Conservation (phyloP, 2,888 invertebrate genomes). For the Eretmocerus hayati region DNA sequence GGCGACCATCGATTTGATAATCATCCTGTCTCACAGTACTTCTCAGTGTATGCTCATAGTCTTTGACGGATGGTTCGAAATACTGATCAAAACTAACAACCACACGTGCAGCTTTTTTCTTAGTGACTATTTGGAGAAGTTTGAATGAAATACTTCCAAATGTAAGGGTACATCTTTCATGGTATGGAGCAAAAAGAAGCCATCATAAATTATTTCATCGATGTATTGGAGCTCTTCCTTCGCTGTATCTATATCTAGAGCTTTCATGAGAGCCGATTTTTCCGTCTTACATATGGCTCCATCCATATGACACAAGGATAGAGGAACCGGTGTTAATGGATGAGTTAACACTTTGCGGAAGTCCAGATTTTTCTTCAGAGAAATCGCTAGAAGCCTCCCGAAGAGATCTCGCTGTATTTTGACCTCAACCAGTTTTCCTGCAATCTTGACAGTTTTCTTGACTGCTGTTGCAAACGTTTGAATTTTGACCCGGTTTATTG, state of each 20-base stretch:
- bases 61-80: background rate
- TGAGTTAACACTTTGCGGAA: conserved; percentile 26
- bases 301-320: conserved; percentile 19
- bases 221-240: conserved; percentile 12
- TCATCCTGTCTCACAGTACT: background rate
- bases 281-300: conserved; percentile 26
- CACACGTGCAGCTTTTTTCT: background rate
- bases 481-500: background rate
- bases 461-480: background rate
- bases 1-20: conserved; percentile 14
- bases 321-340: conserved; percentile 25
- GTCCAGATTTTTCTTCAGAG: conserved; percentile 20
- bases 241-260: conserved; percentile 18
- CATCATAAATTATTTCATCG: conserved; percentile 31
- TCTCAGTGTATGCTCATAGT: conserved; percentile 2
- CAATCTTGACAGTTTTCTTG: too few relatives aligned
- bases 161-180: conserved; percentile 30
- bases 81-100: conserved; percentile 23
- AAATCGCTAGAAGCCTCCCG: conserved; percentile 13
- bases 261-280: conserved; percentile 25
- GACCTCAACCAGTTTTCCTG: conserved; percentile 13
- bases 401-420: conserved; percentile 18
- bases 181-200: conserved; percentile 23
- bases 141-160: conserved; percentile 32
- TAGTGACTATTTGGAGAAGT: conserved; percentile 20